A percentile compares a stretch with the other conserved stretches of the same genome.
Conservation (phyloP, 2,113 vertebrate genomes). For the Myrmecophaga tridactyla region DNA sequence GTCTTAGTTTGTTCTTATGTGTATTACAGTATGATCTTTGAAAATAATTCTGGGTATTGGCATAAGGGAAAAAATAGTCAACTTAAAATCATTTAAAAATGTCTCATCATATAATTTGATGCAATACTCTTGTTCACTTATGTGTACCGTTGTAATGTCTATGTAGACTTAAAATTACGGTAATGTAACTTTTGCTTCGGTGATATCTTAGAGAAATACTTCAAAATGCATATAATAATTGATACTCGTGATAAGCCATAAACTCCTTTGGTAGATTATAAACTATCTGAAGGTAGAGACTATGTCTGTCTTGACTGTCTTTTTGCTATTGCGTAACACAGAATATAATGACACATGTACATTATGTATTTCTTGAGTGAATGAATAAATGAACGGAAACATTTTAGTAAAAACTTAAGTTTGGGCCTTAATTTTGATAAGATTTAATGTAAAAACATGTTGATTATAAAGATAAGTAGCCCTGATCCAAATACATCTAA, state of each 20-base stretch:
- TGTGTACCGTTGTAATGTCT: background rate
- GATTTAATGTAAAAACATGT: background rate
- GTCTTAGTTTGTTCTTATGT: background rate
- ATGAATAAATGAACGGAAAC: background rate
- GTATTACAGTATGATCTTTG: background rate
- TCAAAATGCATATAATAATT: background rate
- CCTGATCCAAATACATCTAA: background rate
- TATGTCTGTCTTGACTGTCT: background rate
- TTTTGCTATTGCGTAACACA: conserved; percentile 29
- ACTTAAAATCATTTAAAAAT: background rate
- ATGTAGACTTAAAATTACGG: background rate
- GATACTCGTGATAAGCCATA: background rate
- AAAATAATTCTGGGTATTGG: conserved; percentile 18
- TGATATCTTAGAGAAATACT: background rate
- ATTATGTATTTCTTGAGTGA: background rate
- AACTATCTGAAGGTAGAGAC: background rate
- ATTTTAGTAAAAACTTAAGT: conserved; percentile 2
- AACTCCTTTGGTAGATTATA: background rate
- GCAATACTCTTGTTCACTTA: background rate
- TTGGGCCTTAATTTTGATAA: conserved; percentile 29
- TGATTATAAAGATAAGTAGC: conserved; percentile 8
- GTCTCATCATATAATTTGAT: background rate
- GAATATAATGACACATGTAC: background rate
- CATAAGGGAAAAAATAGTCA: background rate
- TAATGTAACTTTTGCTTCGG: background rate